Evolutionary conservation across 2,113 vertebrate species (phyloP).

Genomic region (Columba janthina): DNA sequence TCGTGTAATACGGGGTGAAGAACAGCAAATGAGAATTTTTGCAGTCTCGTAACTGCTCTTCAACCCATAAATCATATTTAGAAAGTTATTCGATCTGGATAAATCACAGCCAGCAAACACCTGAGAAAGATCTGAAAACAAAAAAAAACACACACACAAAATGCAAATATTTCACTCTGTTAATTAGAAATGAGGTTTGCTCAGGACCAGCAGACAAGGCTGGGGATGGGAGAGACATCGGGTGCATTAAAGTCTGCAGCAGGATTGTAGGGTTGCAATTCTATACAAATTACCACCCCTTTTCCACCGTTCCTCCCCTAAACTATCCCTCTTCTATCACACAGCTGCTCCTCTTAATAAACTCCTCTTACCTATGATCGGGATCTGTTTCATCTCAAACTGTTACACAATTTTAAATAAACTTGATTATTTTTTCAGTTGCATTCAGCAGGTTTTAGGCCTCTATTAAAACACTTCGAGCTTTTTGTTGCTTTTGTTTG

Average conservation of each 20-base stretch:
- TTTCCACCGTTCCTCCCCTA: no score
- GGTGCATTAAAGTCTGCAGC: neutral
- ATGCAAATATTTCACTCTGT: neutral
- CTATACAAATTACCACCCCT: neutral
- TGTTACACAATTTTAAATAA: neutral
- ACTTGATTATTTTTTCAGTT: neutral
- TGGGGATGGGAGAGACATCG: neutral
- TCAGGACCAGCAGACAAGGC: neutral
- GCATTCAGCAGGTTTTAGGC: neutral
- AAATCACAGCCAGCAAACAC: neutral
- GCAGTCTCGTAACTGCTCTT: neutral
- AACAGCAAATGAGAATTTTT: neutral
- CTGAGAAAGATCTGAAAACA: neutral
- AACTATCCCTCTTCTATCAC: fast-evolving
- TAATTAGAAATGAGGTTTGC: neutral
- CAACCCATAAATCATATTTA: neutral
- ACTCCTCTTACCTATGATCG: neutral
- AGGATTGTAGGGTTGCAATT: neutral
- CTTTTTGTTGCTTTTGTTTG: neutral
- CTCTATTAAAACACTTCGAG: neutral
- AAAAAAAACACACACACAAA: neutral
- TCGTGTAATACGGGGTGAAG: neutral
- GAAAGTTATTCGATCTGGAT: neutral
- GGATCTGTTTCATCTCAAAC: neutral
- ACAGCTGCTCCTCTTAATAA: neutral